Evolutionary conservation across 2,113 vertebrate genomes (phyloP).

Genomic region (Copsychus sechellarum): DNA sequence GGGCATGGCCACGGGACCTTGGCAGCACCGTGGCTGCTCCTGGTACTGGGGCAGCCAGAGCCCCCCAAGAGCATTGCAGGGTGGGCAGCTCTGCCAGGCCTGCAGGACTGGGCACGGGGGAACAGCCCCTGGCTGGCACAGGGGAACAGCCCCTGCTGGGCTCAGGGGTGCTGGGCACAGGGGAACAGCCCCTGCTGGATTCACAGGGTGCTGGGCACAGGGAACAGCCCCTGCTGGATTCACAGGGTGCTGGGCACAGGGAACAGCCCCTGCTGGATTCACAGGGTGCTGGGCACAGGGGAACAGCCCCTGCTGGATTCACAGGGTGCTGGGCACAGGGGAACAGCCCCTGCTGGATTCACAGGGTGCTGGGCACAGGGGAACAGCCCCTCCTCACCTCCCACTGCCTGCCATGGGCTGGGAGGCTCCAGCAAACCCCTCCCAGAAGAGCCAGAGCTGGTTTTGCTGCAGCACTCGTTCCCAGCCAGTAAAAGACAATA

Average conservation of each 20-base stretch:
- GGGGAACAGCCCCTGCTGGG: too few species aligned
- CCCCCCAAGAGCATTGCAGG: rapidly evolving
- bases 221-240: not conserved
- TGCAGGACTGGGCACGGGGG: too few species aligned
- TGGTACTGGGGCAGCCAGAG: rapidly evolving
- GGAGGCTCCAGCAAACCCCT: conserved; percentile 8
- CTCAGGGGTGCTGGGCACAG: too few species aligned
- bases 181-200: too few species aligned
- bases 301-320: not conserved
- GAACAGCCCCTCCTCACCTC: not conserved
- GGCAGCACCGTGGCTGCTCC: not conserved
- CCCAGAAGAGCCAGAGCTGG: not conserved
- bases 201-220: not conserved
- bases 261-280: not conserved
- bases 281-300: rapidly evolving
- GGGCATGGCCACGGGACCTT: rapidly evolving
- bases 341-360: not conserved
- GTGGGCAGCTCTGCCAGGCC: not conserved
- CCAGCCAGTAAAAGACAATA: conserved; percentile 46
- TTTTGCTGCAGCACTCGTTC: conserved; percentile 11
- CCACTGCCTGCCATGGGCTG: not conserved
- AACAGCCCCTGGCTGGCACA: too few species aligned
- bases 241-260: too few species aligned
- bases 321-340: too few species aligned
- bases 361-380: rapidly evolving